These are phyloP conservation scores for Pseudocheirus occidentalis DNA, from an alignment of 2,797 vertebrate genomes.

Conservation along the genomic window DNA sequence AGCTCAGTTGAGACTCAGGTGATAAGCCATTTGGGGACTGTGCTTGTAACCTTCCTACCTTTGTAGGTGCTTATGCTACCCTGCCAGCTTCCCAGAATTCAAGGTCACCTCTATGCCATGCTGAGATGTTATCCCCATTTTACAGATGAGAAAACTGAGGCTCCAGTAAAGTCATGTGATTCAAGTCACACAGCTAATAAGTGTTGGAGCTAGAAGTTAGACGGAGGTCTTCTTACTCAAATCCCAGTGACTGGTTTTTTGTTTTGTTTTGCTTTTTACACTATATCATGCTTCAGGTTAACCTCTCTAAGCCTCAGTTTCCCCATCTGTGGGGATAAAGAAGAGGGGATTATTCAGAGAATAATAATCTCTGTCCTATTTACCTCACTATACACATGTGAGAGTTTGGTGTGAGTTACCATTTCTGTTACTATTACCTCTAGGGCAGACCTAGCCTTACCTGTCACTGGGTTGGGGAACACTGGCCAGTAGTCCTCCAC, in stretches of 20 bases:
- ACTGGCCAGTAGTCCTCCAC: background rate
- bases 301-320: background rate
- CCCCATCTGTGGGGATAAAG: background rate
- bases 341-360: too few relatives aligned
- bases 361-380: background rate
- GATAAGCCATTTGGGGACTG: background rate
- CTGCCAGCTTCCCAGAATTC: background rate
- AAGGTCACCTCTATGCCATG: background rate
- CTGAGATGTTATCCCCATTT: background rate
- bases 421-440: background rate
- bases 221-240: background rate
- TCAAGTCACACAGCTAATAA: background rate
- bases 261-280: background rate
- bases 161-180: background rate
- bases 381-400: background rate
- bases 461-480: conserved; percentile 20
- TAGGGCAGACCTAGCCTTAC: conserved; percentile 14
- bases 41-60: background rate
- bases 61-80: background rate
- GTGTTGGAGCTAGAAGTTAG: background rate
- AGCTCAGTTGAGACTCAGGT: background rate
- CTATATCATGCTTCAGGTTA: background rate
- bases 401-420: background rate
- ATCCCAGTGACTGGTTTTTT: background rate
- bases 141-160: background rate